A percentile compares a stretch with the other conserved stretches of the same genome.
phyloP scores from a whole-genome alignment of 2,113 vertebrate species.

The Hylia prasina region DNA sequence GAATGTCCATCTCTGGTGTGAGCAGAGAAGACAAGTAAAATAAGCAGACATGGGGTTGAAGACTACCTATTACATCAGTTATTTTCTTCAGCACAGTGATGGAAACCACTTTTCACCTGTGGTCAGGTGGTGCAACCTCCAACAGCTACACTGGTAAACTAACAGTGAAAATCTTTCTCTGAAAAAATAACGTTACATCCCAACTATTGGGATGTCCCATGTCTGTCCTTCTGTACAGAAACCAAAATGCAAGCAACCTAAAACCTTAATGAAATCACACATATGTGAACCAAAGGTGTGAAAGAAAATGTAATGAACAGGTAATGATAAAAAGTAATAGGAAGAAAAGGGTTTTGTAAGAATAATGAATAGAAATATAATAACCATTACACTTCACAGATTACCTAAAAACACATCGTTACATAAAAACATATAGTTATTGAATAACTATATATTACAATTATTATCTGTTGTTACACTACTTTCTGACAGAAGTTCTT shows the following conservation, averaged over 20 bases:
- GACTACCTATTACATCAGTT: not conserved
- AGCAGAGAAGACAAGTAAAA: not conserved
- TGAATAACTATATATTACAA: not conserved
- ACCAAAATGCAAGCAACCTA: not conserved
- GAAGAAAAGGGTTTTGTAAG: not conserved
- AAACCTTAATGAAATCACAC: not conserved
- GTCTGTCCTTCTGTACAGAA: not conserved
- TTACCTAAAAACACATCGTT: not conserved
- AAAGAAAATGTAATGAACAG: not conserved
- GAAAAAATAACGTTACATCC: not conserved
- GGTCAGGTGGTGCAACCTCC: not conserved
- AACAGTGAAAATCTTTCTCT: not conserved
- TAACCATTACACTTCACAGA: not conserved
- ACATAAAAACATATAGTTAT: not conserved
- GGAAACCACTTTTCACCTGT: not conserved
- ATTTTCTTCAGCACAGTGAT: not conserved
- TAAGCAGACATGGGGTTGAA: not conserved
- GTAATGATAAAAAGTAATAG: not conserved
- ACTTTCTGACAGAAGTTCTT: not conserved
- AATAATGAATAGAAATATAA: not conserved
- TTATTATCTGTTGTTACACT: not conserved
- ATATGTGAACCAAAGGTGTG: not conserved
- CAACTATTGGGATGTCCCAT: not conserved
- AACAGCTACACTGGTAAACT: not conserved
- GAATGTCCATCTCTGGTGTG: not conserved